Percentiles rank a stretch among this genome's conserved stretches.
Conservation (phyloP, 2,888 invertebrate species). For the Drepanosiphum platanoidis region DNA sequence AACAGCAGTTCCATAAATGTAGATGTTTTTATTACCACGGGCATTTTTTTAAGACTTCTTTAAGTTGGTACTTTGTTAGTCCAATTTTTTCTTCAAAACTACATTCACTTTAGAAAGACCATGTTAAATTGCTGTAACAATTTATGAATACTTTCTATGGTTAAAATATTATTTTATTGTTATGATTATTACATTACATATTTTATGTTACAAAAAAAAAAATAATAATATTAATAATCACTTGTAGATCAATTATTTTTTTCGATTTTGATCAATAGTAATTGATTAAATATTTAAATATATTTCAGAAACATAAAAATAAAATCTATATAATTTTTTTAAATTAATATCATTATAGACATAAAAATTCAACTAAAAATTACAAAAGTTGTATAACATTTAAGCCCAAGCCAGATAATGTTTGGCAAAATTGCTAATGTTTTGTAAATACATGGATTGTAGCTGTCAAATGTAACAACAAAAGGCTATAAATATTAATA, state of each 20-base stretch:
- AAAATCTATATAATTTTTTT: background rate
- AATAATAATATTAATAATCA: background rate
- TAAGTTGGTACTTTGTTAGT: too few species aligned
- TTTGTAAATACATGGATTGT: background rate
- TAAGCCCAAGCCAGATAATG: background rate
- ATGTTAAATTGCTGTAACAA: background rate
- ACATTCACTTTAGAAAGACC: too few species aligned
- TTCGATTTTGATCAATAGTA: background rate
- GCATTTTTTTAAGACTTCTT: too few species aligned
- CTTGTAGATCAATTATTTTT: too few species aligned
- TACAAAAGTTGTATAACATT: background rate
- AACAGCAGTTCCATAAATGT: too few species aligned
- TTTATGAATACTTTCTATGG: background rate
- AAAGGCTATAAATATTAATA: constrained; percentile 19
- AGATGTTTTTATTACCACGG: too few species aligned
- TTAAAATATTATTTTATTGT: background rate
- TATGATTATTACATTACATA: background rate
- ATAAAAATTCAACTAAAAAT: constrained; percentile 5
- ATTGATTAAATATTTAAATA: background rate
- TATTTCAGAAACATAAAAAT: background rate
- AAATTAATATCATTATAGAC: background rate
- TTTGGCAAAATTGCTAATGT: background rate
- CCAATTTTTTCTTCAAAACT: too few species aligned
- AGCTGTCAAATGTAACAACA: constrained; percentile 35
- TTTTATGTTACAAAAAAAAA: background rate